These are phyloP conservation scores for Pachyrhynchus sulphureomaculatus DNA, from an alignment of 1,140 invertebrate genomes.

Conservation along the genomic window DNA sequence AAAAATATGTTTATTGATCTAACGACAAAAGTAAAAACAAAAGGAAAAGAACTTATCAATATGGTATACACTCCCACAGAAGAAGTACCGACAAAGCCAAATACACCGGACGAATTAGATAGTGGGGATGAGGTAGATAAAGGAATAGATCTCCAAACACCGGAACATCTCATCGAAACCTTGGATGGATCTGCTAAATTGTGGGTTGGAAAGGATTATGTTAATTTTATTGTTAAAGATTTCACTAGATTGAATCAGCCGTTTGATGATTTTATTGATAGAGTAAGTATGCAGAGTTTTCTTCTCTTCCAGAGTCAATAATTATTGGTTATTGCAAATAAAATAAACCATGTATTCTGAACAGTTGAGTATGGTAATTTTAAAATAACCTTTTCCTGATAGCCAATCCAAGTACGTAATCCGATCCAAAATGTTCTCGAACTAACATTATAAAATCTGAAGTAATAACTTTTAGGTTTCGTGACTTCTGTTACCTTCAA, in stretches of 20 bases:
- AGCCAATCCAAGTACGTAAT: too few species aligned
- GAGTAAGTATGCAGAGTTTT: too few species aligned
- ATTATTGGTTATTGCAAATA: too few species aligned
- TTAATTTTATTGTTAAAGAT: slow-evolving; percentile 98
- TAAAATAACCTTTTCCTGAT: too few species aligned
- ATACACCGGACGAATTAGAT: slow-evolving; percentile 53
- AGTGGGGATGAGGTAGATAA: slow-evolving; percentile 8
- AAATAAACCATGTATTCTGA: too few species aligned
- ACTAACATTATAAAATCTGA: too few species aligned
- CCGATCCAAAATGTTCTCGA: too few species aligned
- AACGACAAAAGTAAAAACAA: slow-evolving; percentile 61
- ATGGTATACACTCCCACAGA: slow-evolving; percentile 65
- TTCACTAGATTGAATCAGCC: slow-evolving; percentile 89
- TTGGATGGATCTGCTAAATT: slow-evolving; percentile 73
- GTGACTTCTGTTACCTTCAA: too few species aligned
- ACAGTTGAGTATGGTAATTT: too few species aligned
- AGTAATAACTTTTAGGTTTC: too few species aligned
- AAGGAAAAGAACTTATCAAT: slow-evolving; percentile 66
- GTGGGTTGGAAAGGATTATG: slow-evolving; percentile 99
- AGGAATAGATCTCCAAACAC: slow-evolving; percentile 33
- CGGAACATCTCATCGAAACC: slow-evolving; percentile 52
- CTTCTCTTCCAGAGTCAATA: too few species aligned
- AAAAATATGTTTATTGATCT: slow-evolving; percentile 68
- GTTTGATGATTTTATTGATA: slow-evolving; percentile 64
- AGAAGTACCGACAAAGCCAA: slow-evolving; percentile 56